A percentile compares a stretch with the other conserved stretches of the same genome.
phyloP scores from a whole-genome alignment of 2,797 vertebrate genomes.

The Chanos chanos region DNA sequence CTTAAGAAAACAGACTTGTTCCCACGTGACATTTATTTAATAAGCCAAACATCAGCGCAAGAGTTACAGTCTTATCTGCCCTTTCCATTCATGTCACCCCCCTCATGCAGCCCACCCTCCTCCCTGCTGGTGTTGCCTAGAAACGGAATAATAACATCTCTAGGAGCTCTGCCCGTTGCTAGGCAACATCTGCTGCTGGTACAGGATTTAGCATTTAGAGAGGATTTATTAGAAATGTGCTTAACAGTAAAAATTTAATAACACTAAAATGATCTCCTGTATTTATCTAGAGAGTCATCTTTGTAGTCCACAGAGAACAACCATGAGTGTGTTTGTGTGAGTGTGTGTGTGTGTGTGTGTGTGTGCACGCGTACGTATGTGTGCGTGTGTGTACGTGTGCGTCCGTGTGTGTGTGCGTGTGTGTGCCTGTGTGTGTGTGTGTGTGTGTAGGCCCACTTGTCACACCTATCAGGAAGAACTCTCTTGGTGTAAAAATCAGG shows the following conservation, averaged over 20 bases:
- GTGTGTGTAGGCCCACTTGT: conserved; percentile 16
- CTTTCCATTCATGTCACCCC: conserved; percentile 4
- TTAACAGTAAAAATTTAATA: conserved; percentile 39
- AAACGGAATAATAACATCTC: conserved; percentile 26
- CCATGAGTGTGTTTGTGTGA: too few relatives aligned
- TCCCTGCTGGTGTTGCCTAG: conserved; percentile 30
- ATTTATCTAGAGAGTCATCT: conserved; percentile 22
- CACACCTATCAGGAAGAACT: conserved; percentile 58
- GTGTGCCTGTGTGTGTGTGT: neutral
- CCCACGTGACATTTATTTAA: too few relatives aligned
- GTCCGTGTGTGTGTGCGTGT: conserved; percentile 13
- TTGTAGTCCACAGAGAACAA: neutral
- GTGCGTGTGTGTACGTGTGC: neutral
- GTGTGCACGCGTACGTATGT: neutral
- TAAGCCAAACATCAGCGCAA: conserved; percentile 11
- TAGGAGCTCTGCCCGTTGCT: conserved; percentile 45
- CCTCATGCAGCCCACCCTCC: conserved; percentile 17
- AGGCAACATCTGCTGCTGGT: conserved; percentile 45
- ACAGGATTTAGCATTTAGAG: conserved; percentile 44
- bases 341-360: neutral
- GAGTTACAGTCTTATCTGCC: conserved; percentile 22
- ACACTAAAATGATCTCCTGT: conserved; percentile 39
- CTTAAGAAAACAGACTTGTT: neutral
- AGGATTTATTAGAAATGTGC: conserved; percentile 39
- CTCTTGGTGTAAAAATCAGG: conserved; percentile 63